Evolutionary conservation across 2,888 invertebrate genomes (phyloP), one percentile per base, ranked within the genome.

Genomic region (Exocentrus adspersus): DNA sequence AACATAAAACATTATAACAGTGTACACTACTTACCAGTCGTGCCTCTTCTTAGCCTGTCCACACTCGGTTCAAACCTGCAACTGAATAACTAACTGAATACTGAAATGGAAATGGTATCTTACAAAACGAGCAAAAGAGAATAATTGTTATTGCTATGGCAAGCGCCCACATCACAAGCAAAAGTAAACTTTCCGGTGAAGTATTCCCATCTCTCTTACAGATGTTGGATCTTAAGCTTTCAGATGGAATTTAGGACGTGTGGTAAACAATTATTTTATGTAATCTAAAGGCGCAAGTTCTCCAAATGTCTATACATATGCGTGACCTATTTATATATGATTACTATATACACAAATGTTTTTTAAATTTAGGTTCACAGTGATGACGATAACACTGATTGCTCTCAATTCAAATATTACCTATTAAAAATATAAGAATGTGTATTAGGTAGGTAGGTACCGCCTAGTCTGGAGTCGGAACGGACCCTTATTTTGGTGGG

Each of bases 231-330:
- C 45, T 45, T 62, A 60, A 65, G 45, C 20, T 30, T 28, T 30
- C 12, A 16, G 20, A 16, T 57, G 46, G 10, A 61, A 68, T 52
- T 52, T 62, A 62, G 64, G 60, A 63, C 65, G 61, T 60, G 54
- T 50, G 52, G 41, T 14, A 19, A 46, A 57, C 32, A 20, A 32
- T 57, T n/a, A n/a, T n/a, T 19, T 32, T 57, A 46, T 57, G 28
- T 20, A 57, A 41, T 41, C 43, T 54, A 30, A 28, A 45, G 19
- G 57, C 57, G 19, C 57, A 46, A 57, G 32, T 46, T 46, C 32
- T 54, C 42, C 68, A 66, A 70, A 65, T 69, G 62, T 64, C 62
- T 60, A 65, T 65, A 67, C 68, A 71, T 65, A 65, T 71, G 72
- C 53, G 67, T 68, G 70, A 67, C 72, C 70, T 67, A 68, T 65